Conservation (phyloP, 2,113 vertebrate genomes). For the Caranx ignobilis region DNA sequence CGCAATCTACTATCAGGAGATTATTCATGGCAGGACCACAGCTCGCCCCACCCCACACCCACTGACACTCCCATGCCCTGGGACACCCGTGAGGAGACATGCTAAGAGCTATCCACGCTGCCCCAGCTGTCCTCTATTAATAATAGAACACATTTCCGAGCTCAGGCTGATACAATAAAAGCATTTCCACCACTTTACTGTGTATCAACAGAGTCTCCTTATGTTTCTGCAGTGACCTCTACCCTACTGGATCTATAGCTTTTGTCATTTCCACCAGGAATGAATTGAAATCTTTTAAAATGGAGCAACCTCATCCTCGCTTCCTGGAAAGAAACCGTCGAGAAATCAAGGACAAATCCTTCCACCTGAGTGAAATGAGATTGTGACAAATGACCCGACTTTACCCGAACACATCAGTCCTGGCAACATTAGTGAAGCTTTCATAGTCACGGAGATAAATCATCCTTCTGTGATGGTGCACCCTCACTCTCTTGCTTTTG, state of each 20-base stretch:
- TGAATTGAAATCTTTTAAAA: neutral
- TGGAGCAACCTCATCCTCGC: neutral
- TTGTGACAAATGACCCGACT: conserved; percentile 1
- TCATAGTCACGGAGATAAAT: neutral
- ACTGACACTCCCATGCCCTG: conserved; percentile 15
- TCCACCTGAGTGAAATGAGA: conserved; percentile 2
- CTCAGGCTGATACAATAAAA: conserved; percentile 52
- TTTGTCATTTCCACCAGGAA: neutral
- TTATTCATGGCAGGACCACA: conserved; percentile 29
- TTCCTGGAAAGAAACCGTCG: conserved; percentile 1
- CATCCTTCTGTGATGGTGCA: neutral
- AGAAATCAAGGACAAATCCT: conserved; percentile 7
- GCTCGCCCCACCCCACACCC: neutral
- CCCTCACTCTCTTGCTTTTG: neutral
- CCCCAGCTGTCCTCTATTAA: conserved; percentile 70
- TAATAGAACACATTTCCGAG: conserved; percentile 66
- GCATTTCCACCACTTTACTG: conserved; percentile 37
- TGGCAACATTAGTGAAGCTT: conserved; percentile 9
- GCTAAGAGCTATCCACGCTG: conserved; percentile 46
- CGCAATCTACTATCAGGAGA: conserved; percentile 18
- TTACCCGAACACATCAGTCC: neutral
- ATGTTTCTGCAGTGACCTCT: conserved; percentile 28
- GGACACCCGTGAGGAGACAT: conserved; percentile 40
- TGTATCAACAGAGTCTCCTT: conserved; percentile 39
- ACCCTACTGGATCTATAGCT: neutral